Evolutionary conservation across 2,113 vertebrate genomes (phyloP).

Genomic region (Phodopus roborovskii): DNA sequence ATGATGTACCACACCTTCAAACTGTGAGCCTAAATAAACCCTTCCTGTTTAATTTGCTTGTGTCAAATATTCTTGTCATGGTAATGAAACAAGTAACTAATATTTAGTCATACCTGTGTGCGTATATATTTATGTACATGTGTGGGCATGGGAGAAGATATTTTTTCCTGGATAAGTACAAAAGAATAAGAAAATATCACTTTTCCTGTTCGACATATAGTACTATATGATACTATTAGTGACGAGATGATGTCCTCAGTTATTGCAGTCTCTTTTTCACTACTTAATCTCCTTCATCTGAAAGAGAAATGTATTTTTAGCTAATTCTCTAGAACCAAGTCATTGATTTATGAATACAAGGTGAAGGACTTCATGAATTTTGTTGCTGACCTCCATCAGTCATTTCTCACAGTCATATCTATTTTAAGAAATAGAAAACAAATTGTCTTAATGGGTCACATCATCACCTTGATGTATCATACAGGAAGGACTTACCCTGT

Average conservation of each 20-base stretch:
- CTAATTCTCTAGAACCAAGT: constrained; percentile 83
- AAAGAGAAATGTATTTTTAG: constrained; percentile 89
- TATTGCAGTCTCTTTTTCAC: constrained; percentile 82
- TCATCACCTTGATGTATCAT: constrained; percentile 85
- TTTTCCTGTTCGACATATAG: not conserved
- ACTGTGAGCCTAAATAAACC: not conserved
- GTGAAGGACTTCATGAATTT: constrained; percentile 87
- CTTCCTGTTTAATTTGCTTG: not conserved
- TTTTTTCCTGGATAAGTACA: not conserved
- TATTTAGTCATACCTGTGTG: not conserved
- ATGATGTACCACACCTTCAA: too few relatives aligned
- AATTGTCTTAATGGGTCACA: constrained; percentile 85
- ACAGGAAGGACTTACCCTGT: constrained; percentile 57
- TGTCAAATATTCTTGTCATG: not conserved
- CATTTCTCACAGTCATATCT: constrained; percentile 85
- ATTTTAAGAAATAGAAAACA: constrained; percentile 87
- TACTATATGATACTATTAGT: constrained; percentile 62
- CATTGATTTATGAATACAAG: constrained; percentile 90
- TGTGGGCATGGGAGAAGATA: not conserved
- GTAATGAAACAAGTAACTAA: not conserved
- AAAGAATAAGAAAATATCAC: not conserved
- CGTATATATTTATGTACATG: not conserved
- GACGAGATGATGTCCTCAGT: constrained; percentile 74
- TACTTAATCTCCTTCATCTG: constrained; percentile 87
- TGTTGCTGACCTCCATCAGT: constrained; percentile 86